Evolutionary conservation across 35 echinoderm and acorn worm genomes (phyloP).

Genomic region (Diadema setosum): DNA sequence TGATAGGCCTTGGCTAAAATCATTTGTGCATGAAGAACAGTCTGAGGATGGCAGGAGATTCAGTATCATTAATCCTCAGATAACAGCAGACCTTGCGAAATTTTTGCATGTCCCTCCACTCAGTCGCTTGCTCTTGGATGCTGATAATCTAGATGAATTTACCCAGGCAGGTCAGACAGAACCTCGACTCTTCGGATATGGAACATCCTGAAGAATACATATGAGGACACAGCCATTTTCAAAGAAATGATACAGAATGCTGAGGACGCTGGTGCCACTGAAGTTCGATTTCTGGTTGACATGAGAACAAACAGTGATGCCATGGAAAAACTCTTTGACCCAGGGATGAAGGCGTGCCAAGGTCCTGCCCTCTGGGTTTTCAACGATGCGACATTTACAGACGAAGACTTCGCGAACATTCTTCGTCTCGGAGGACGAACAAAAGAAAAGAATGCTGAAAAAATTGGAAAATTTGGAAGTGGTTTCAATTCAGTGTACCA

Average conservation of each 20-base stretch:
- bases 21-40: not conserved
- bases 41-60: not conserved
- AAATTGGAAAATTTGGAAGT: constrained; percentile 90
- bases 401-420: constrained; percentile 72
- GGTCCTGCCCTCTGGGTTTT: constrained; percentile 90
- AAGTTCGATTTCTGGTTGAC: constrained; percentile 79
- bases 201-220: constrained; percentile 26
- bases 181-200: constrained; percentile 16
- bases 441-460: constrained; percentile 57
- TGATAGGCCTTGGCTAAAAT: not conserved
- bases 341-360: constrained; percentile 63
- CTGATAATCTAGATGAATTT: constrained; percentile 27
- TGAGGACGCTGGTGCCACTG: constrained; percentile 79
- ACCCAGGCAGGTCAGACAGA: constrained; percentile 51
- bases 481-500: constrained; percentile 98
- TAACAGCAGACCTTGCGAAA: not conserved
- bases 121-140: constrained; percentile 1
- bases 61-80: constrained; percentile 13
- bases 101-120: constrained; percentile 1
- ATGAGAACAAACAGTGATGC: constrained; percentile 47
- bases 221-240: constrained; percentile 36
- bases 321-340: constrained; percentile 25
- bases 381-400: constrained; percentile 72
- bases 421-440: constrained; percentile 59
- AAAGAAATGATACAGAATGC: constrained; percentile 93